phyloP scores from a whole-genome alignment of 2,113 vertebrate genomes.

The Upupa epops region DNA sequence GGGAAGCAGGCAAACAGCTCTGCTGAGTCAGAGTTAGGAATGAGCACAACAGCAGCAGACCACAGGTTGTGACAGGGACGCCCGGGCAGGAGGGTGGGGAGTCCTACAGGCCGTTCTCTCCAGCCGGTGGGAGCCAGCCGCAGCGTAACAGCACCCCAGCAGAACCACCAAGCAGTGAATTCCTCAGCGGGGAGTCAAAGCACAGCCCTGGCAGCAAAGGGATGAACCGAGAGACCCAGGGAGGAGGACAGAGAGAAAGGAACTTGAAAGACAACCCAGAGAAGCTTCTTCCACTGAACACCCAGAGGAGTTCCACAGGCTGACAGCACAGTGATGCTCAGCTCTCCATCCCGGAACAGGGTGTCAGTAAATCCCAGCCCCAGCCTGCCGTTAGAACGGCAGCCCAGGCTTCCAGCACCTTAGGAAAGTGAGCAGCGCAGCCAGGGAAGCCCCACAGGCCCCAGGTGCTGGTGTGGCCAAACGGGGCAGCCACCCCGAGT shows the following conservation, averaged over 20 bases:
- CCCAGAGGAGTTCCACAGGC: not conserved
- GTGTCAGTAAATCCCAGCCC: not conserved
- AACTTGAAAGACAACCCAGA: not conserved
- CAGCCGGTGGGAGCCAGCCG: not conserved
- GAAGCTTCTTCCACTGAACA: not conserved
- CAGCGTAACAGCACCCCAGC: not conserved
- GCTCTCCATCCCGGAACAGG: not conserved
- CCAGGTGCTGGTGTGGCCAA: rapidly evolving
- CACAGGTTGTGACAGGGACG: not conserved
- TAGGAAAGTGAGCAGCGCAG: not conserved
- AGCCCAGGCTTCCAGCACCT: not conserved
- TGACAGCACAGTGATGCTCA: rapidly evolving
- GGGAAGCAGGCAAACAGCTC: not conserved
- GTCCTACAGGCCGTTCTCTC: not conserved
- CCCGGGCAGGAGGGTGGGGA: not conserved
- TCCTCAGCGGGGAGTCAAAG: not conserved
- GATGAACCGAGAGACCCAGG: not conserved
- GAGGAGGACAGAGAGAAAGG: not conserved
- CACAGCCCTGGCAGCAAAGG: no score
- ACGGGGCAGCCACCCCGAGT: no score
- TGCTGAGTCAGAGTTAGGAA: conserved; percentile 21
- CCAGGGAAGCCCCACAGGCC: not conserved
- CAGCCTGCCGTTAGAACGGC: not conserved
- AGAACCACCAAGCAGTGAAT: rapidly evolving
- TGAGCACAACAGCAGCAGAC: not conserved